These are phyloP conservation scores for Leuctra nigra DNA, from an alignment of 2,888 invertebrate genomes.

Conservation along the genomic window DNA sequence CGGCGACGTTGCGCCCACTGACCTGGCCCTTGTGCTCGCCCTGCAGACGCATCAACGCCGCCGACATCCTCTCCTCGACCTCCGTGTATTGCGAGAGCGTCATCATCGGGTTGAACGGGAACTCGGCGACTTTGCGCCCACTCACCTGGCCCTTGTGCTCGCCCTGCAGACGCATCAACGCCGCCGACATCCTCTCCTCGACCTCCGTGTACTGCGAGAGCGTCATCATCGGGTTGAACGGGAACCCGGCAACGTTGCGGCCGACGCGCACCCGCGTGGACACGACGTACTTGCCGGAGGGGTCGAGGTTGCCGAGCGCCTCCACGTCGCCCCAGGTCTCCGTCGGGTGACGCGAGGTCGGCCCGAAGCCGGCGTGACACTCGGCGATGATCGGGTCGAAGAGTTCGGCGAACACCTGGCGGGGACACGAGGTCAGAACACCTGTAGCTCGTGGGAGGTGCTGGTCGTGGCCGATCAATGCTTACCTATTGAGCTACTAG, in stretches of 20 bases:
- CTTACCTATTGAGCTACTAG: too few relatives aligned
- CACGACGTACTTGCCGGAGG: slow-evolving; percentile 50
- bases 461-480: too few relatives aligned
- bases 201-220: slow-evolving; percentile 56
- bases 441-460: too few relatives aligned
- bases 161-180: slow-evolving; percentile 35
- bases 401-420: slow-evolving; percentile 49
- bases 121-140: background rate
- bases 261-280: slow-evolving; percentile 62
- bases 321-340: slow-evolving; percentile 54
- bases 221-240: slow-evolving; percentile 61
- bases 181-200: slow-evolving; percentile 45
- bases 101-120: too few relatives aligned
- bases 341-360: slow-evolving; percentile 51
- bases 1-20: too few relatives aligned
- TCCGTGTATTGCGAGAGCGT: too few relatives aligned
- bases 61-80: too few relatives aligned
- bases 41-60: too few relatives aligned
- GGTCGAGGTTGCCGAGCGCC: slow-evolving; percentile 54
- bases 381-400: slow-evolving; percentile 64
- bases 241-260: slow-evolving; percentile 52
- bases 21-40: too few relatives aligned
- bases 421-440: too few relatives aligned
- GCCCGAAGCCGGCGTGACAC: slow-evolving; percentile 55
- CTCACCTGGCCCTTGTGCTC: slow-evolving; percentile 39